These are phyloP conservation scores for Lasioglossum calceatum DNA, from an alignment of 2,888 invertebrate genomes.

Conservation along the genomic window DNA sequence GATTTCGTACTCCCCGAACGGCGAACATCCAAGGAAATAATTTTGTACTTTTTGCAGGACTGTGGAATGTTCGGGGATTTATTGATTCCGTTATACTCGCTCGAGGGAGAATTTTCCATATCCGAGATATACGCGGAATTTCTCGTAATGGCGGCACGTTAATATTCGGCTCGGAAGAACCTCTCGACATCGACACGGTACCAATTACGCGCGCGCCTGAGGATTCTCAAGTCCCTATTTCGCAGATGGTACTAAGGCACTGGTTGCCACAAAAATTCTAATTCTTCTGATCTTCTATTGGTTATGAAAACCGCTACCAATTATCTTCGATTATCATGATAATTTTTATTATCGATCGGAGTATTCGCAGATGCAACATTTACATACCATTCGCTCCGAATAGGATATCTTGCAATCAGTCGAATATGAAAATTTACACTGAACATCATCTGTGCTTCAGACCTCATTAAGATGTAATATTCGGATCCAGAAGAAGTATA, in stretches of 20 bases:
- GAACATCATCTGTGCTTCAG: background rate
- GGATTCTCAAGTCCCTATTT: slow-evolving; percentile 25
- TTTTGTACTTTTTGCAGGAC: slow-evolving; percentile 15
- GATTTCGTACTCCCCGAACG: background rate
- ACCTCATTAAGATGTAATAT: background rate
- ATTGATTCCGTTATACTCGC: slow-evolving; percentile 46
- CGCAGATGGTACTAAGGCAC: background rate
- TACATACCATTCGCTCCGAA: background rate
- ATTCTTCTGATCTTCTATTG: background rate
- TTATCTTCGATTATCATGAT: background rate
- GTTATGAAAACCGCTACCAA: background rate
- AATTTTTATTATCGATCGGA: background rate
- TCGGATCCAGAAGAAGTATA: background rate
- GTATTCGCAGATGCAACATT: background rate
- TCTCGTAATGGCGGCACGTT: slow-evolving; percentile 35
- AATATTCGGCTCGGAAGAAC: slow-evolving; percentile 53
- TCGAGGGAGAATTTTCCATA: slow-evolving; percentile 36
- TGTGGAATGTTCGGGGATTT: slow-evolving; percentile 38
- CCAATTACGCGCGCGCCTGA: slow-evolving; percentile 27
- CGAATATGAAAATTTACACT: background rate
- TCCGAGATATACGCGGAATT: slow-evolving; percentile 25
- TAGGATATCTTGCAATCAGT: background rate
- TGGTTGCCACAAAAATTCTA: background rate
- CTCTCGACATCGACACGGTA: slow-evolving; percentile 40
- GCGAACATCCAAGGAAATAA: slow-evolving; percentile 7